Conservation (phyloP, 37 sponge, comb jelly and placozoan genomes). For the Oopsacas minuta region DNA sequence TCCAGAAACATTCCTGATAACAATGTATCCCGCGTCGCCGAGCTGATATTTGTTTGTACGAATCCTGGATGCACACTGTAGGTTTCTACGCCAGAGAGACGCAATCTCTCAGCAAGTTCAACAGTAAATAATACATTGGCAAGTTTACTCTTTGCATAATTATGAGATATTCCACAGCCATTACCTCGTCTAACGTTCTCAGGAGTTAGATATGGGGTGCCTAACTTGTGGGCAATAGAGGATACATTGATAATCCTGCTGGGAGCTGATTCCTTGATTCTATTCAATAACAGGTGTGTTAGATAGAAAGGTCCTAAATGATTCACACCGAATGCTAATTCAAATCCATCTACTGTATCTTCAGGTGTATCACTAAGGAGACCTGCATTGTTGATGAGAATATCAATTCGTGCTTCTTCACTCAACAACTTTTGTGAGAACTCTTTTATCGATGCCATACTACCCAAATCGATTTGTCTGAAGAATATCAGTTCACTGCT, state of each 20-base stretch:
- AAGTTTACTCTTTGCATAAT: constrained; percentile 57
- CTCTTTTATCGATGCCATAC: constrained; percentile 36
- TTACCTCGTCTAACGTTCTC: constrained; percentile 24
- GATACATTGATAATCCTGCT: constrained; percentile 54
- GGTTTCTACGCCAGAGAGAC: constrained; percentile 52
- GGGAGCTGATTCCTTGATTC: constrained; percentile 37
- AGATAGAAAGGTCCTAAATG: constrained; percentile 37
- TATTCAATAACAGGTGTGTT: constrained; percentile 25
- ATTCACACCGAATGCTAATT: constrained; percentile 25
- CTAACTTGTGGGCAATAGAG: constrained; percentile 32
- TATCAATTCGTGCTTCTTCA: constrained; percentile 35
- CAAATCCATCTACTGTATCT: constrained; percentile 33
- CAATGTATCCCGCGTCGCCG: not conserved
- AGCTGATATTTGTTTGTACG: constrained; percentile 42
- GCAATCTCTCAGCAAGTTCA: constrained; percentile 46
- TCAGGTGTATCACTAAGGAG: constrained; percentile 23
- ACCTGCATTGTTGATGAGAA: constrained; percentile 67
- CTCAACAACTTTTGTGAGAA: constrained; percentile 39
- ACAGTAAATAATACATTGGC: constrained; percentile 68
- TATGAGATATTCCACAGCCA: not conserved
- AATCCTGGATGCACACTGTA: constrained; percentile 58
- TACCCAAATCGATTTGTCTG: constrained; percentile 52
- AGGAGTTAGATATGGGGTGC: constrained; percentile 5
- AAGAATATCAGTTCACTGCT: constrained; percentile 28
- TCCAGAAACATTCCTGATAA: constrained; percentile 14